Evolutionary conservation across 2,888 invertebrate genomes (phyloP), one percentile per base, ranked within the genome.

Genomic region (Sesia apiformis): DNA sequence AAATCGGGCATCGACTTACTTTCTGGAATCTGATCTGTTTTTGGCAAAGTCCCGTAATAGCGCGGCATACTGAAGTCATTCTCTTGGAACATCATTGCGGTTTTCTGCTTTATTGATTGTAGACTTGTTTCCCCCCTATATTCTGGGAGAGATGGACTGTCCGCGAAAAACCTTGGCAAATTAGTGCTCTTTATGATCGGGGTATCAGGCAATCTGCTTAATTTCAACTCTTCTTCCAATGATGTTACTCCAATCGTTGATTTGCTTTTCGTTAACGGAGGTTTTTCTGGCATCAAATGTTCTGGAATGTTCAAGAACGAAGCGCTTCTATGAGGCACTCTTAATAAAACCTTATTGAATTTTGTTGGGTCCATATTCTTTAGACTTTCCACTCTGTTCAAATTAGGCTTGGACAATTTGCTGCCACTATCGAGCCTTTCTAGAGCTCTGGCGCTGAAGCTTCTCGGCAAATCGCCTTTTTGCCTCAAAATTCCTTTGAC

Each of bases 1-100:
- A 90, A 70, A 68, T 90, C 90, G 2, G 90, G 90, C 89, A 90
- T 89, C 0, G 90, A 90, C 52, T 87, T 90, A 53, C 90, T 90
- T 54, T 89, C 87, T 41, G 86, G 84, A 0, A 86, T 81, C 0
- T 85, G 70, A 0, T 67, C 59, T 0, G 76, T 59, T 51, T 84
- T 81, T 0, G 81, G 65, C 1, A 84, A 72, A 2, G 85, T 78
- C 0, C 92, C 90, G 61, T 91, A 92, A 63, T 92, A 92, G 56
- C 93, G 80, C 0, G 92, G 92, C 93, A 92, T 92, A 38, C 92
- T 91, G 55, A 90, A 92, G 60, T 92, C 93, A 53, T 78, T 78
- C 58, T 90, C 87, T 39, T 86, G 81, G 41, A 85, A 84, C 76
- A 85, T 78, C 60, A 83, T 60, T 50, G 90, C 91, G 0, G 91